These are phyloP conservation scores for Amiota minor DNA, from an alignment of 2,888 invertebrate species.

Conservation along the genomic window DNA sequence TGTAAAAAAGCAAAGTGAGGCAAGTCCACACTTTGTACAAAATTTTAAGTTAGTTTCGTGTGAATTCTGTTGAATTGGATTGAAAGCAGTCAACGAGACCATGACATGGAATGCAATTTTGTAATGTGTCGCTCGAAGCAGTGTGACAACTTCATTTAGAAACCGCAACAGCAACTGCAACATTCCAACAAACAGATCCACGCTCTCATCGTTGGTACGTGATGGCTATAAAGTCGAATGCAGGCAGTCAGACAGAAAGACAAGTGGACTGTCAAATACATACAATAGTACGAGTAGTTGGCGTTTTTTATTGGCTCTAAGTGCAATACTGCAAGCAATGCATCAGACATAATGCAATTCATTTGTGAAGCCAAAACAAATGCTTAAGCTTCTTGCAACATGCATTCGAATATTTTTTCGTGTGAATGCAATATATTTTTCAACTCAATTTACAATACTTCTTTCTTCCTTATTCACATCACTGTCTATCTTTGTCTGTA, in stretches of 20 bases:
- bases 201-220: slow-evolving; percentile 13
- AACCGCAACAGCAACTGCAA: slow-evolving; percentile 15
- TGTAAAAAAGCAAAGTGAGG: not conserved
- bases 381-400: not conserved
- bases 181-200: slow-evolving; percentile 9
- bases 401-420: not conserved
- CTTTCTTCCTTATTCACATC: slow-evolving; percentile 50
- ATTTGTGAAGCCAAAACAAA: slow-evolving; percentile 29
- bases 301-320: slow-evolving; percentile 2
- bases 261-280: not conserved
- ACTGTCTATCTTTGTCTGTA: not conserved
- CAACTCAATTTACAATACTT: not conserved
- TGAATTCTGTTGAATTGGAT: not conserved
- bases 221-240: not conserved
- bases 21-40: not conserved
- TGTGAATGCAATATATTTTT: slow-evolving; percentile 20
- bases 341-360: slow-evolving; percentile 29
- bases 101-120: slow-evolving; percentile 47
- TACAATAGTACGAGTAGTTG: not conserved
- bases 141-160: slow-evolving; percentile 36
- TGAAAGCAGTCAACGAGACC: not conserved
- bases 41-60: not conserved
- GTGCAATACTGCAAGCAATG: slow-evolving; percentile 7
- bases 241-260: not conserved
- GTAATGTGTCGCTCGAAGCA: slow-evolving; percentile 49